Percentiles rank a stretch among this genome's conserved stretches.
Evolutionary conservation across 2,113 vertebrate species (phyloP).

Genomic region (Indri indri): DNA sequence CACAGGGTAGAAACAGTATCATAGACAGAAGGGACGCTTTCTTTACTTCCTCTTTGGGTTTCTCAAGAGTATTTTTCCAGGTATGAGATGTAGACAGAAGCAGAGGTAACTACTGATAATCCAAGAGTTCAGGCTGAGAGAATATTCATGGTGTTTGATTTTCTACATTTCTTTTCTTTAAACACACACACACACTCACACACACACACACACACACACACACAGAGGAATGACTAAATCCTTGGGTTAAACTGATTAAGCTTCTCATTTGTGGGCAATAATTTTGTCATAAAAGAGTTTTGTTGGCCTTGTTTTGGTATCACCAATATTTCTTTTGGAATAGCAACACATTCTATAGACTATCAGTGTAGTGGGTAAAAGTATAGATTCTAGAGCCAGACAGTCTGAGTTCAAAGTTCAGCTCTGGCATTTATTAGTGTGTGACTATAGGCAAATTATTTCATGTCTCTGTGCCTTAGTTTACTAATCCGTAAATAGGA

Average conservation of each 20-base stretch:
- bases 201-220: neutral
- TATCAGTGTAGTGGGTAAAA: neutral
- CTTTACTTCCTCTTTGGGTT: neutral
- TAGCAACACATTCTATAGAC: neutral
- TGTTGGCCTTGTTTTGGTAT: neutral
- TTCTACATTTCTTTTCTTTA: neutral
- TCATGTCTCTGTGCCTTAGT: neutral
- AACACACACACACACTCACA: neutral
- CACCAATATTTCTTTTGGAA: neutral
- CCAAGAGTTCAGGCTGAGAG: neutral
- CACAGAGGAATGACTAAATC: neutral
- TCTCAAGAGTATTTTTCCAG: neutral
- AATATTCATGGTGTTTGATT: neutral
- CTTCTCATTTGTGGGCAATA: neutral
- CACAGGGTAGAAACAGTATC: neutral
- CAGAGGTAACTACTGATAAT: neutral
- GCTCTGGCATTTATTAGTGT: neutral
- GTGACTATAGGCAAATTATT: neutral
- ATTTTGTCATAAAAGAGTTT: neutral
- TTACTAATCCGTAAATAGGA: conserved; percentile 1
- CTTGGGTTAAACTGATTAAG: neutral
- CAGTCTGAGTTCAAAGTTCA: neutral
- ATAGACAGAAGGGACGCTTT: neutral
- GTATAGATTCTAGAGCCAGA: neutral
- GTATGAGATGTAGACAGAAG: neutral